Conservation (phyloP, 2,888 invertebrate genomes). For the Digitonthophagus gazella region DNA sequence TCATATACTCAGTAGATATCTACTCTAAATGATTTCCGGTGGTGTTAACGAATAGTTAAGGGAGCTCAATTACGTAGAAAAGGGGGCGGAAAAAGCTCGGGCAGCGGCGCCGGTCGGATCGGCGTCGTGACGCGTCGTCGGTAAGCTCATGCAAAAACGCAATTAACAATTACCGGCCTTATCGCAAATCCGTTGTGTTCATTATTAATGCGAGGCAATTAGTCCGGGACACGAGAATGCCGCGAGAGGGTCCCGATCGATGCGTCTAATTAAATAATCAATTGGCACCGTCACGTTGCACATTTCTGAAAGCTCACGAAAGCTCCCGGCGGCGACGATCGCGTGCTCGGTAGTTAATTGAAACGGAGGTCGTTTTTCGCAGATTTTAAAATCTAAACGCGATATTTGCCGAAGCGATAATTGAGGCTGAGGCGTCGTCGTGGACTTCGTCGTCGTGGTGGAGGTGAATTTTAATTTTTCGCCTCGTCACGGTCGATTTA, state of each 20-base stretch:
- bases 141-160: slow-evolving; percentile 50
- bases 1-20: not conserved
- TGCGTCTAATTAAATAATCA: slow-evolving; percentile 52
- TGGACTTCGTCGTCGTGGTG: not conserved
- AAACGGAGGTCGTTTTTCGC: no score
- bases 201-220: slow-evolving; percentile 53
- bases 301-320: not conserved
- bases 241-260: slow-evolving; percentile 46
- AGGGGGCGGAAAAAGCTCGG: not conserved
- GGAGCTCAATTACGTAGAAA: not conserved
- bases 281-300: slow-evolving; percentile 36
- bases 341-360: not conserved
- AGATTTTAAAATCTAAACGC: not conserved
- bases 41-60: not conserved
- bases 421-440: not conserved
- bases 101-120: not conserved
- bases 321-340: not conserved
- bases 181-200: slow-evolving; percentile 53
- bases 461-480: not conserved
- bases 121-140: no score
- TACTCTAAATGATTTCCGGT: not conserved
- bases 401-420: not conserved
- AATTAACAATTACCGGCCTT: slow-evolving; percentile 53
- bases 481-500: not conserved
- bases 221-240: slow-evolving; percentile 48